A percentile compares a stretch with the other conserved stretches of the same genome.
phyloP scores from a whole-genome alignment of 2,888 invertebrate genomes.

The Tromatobia lineatoria region DNA sequence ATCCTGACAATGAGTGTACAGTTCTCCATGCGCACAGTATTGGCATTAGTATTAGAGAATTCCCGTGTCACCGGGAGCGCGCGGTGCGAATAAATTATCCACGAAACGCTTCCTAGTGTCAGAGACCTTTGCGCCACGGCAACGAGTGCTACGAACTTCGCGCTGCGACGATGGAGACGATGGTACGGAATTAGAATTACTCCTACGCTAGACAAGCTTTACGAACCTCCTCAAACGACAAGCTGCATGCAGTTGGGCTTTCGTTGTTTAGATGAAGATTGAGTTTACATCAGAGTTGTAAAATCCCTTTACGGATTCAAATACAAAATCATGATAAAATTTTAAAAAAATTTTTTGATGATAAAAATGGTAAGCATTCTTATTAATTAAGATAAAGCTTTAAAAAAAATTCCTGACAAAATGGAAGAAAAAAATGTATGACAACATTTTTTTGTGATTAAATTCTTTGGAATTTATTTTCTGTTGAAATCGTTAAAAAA shows the following conservation, averaged over 20 bases:
- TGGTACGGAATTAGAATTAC: conserved; percentile 70
- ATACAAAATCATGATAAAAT: too few relatives aligned
- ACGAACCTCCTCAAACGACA: conserved; percentile 39
- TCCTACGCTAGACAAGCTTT: conserved; percentile 65
- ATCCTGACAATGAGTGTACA: conserved; percentile 44
- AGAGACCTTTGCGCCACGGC: conserved; percentile 63
- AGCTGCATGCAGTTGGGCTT: background rate
- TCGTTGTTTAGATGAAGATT: conserved; percentile 1
- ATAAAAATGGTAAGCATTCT: too few relatives aligned
- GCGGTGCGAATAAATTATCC: conserved; percentile 72
- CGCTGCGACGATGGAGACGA: conserved; percentile 44
- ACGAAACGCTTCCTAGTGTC: conserved; percentile 70
- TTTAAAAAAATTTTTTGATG: too few relatives aligned
- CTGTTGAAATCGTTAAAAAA: too few relatives aligned
- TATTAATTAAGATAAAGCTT: too few relatives aligned
- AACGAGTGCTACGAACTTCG: conserved; percentile 46
- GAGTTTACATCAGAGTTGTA: background rate
- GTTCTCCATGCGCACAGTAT: conserved; percentile 40
- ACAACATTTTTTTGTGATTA: too few relatives aligned
- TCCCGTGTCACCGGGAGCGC: conserved; percentile 61
- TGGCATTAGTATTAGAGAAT: conserved; percentile 55
- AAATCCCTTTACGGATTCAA: too few relatives aligned
- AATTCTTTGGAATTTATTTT: too few relatives aligned
- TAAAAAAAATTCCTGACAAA: too few relatives aligned
- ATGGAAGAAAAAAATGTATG: too few relatives aligned